These are phyloP conservation scores for Agapornis roseicollis DNA, from an alignment of 2,113 vertebrate genomes.

Conservation along the genomic window DNA sequence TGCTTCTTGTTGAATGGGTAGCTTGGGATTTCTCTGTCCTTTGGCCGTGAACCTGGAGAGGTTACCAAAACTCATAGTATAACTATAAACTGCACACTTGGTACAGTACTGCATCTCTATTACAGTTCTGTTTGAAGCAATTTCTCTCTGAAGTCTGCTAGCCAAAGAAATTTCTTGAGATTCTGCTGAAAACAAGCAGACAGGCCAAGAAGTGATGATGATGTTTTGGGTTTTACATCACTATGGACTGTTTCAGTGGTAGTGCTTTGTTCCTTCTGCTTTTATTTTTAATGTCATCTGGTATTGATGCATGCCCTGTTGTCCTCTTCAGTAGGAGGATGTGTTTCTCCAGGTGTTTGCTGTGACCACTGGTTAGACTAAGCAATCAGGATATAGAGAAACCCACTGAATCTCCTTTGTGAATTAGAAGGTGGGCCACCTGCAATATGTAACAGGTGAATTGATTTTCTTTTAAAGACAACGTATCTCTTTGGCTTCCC, in stretches of 20 bases:
- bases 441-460: neutral
- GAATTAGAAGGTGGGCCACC: neutral
- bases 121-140: constrained; percentile 80
- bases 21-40: constrained; percentile 69
- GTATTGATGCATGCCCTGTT: neutral
- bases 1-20: constrained; percentile 36
- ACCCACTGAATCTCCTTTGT: neutral
- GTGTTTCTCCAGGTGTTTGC: neutral
- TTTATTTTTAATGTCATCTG: neutral
- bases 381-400: neutral
- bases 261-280: constrained; percentile 14
- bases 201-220: constrained; percentile 12
- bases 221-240: neutral
- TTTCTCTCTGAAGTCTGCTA: constrained; percentile 93
- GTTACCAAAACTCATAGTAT: constrained; percentile 73
- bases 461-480: neutral
- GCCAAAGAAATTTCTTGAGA: constrained; percentile 91
- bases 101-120: constrained; percentile 65
- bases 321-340: neutral
- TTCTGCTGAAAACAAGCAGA: constrained; percentile 76
- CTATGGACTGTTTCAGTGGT: neutral
- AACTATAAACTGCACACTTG: constrained; percentile 70
- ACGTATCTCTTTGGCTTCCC: neutral
- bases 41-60: constrained; percentile 58
- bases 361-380: neutral